Base-by-base conservation (phyloP, 2,888 invertebrate genomes). In the Drosophila anomalata region DNA sequence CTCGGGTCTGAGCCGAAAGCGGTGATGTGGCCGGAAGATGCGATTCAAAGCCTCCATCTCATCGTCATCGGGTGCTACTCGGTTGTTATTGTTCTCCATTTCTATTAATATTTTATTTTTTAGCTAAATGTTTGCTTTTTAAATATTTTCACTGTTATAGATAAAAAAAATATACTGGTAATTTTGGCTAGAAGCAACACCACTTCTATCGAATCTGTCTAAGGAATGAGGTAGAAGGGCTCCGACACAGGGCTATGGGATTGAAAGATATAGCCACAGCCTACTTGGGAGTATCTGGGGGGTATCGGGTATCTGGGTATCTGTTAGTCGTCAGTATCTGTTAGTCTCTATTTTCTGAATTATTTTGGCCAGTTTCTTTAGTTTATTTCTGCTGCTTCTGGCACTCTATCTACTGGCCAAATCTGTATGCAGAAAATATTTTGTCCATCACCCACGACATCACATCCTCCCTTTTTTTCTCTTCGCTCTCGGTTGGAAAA, bases 401-500 rank as follows among this genome's bases (percentile, higher is more conserved):
- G 51, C 73, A 83, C 73, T 84, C 75, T 79, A 88, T 84, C 88
- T 83, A 71, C 69, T 79, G 76, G 80, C 56, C 70, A 83, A 86
- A 88, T 86, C 83, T 82, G 87, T 85, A 88, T 88, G 84, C 88
- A 84, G 80, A 88, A 84, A 87, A 87, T 85, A 79, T 85, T 87
- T 77, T 75, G 63, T 54, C 73, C 67, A 55, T 65, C 72, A 57
- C 58, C 70, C 56, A 68, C 68, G 47, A 56, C 69, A 42, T 54
- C 48, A 42, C 48, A 26, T 17, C 51, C 36, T 36, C 50, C 42
- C 17, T 36, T 29, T 22, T 41, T 20, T 53, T 17, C 31, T 11
- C 44, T 31, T 12, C 8, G 22, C 7, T 22, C 2, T 41, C n/a
- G 12, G 42, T 24, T 24, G 67, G 67, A 56, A 77, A 79, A 87